Conservation (phyloP, 2,888 invertebrate species). For the Xylota segnis region DNA sequence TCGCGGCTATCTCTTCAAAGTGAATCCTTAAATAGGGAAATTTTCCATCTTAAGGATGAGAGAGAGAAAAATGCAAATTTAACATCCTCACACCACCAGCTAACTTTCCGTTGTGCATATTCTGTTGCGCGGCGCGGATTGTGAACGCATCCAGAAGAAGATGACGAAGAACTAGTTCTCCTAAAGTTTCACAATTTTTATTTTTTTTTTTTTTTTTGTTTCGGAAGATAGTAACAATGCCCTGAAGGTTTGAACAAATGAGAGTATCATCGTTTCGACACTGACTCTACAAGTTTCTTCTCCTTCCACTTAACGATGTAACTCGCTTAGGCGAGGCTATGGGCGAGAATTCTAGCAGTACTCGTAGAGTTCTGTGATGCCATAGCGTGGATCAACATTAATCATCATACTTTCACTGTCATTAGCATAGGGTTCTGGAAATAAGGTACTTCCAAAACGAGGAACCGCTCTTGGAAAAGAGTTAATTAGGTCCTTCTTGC, state of each 20-base stretch:
- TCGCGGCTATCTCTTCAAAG: slow-evolving; percentile 48
- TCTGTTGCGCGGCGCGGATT: slow-evolving; percentile 3
- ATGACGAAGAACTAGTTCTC: slow-evolving; percentile 24
- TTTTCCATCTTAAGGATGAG: slow-evolving; percentile 17
- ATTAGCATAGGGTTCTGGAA: slow-evolving; percentile 3
- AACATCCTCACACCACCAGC: slow-evolving; percentile 19
- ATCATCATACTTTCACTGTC: slow-evolving; percentile 22
- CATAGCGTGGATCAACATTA: not conserved
- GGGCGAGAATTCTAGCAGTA: slow-evolving; percentile 17
- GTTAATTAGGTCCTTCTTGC: slow-evolving; percentile 10
- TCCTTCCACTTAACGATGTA: slow-evolving; percentile 25
- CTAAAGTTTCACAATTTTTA: not conserved
- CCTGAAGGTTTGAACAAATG: slow-evolving; percentile 15
- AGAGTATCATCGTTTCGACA: slow-evolving; percentile 32
- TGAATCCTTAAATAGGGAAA: slow-evolving; percentile 45
- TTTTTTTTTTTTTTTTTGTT: not conserved
- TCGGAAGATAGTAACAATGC: slow-evolving; percentile 23
- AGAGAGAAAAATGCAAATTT: slow-evolving; percentile 39
- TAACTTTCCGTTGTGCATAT: not conserved
- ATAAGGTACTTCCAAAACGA: slow-evolving; percentile 18
- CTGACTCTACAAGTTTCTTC: slow-evolving; percentile 31
- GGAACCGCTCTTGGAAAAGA: not conserved
- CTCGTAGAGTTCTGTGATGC: not conserved
- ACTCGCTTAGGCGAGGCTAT: slow-evolving; percentile 15
- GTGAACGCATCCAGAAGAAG: slow-evolving; percentile 9